These are phyloP conservation scores for Tyto alba DNA, from an alignment of 2,113 vertebrate species.

Conservation along the genomic window DNA sequence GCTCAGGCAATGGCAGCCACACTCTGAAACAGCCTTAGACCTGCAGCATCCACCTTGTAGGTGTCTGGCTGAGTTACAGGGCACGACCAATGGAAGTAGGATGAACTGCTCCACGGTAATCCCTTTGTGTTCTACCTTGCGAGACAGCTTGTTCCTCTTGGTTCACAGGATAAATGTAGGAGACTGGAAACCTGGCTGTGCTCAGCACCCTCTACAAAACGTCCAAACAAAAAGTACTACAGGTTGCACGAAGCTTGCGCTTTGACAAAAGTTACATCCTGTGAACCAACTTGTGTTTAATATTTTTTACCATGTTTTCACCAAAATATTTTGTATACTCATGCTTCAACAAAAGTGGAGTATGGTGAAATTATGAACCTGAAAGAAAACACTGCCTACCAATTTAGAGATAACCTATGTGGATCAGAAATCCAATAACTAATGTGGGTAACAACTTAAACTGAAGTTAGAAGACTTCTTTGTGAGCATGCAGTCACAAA, in stretches of 20 bases:
- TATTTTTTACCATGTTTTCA: background rate
- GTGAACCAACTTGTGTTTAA: background rate
- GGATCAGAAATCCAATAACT: background rate
- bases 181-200: background rate
- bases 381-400: background rate
- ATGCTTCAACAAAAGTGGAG: background rate
- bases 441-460: background rate
- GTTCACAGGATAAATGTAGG: background rate
- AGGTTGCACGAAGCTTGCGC: background rate
- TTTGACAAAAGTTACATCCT: background rate
- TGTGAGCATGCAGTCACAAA: background rate
- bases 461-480: background rate
- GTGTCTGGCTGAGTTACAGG: background rate
- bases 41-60: background rate
- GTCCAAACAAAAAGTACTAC: fast-evolving
- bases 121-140: background rate
- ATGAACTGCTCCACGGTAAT: background rate
- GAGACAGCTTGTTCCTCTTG: background rate
- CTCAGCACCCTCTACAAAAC: background rate
- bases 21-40: background rate
- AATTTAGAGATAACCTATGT: background rate
- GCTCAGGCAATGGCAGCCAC: background rate
- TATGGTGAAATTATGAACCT: background rate
- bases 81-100: fast-evolving
- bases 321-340: background rate